phyloP scores from a whole-genome alignment of 2,888 invertebrate genomes.

The Odontocerum albicorne region DNA sequence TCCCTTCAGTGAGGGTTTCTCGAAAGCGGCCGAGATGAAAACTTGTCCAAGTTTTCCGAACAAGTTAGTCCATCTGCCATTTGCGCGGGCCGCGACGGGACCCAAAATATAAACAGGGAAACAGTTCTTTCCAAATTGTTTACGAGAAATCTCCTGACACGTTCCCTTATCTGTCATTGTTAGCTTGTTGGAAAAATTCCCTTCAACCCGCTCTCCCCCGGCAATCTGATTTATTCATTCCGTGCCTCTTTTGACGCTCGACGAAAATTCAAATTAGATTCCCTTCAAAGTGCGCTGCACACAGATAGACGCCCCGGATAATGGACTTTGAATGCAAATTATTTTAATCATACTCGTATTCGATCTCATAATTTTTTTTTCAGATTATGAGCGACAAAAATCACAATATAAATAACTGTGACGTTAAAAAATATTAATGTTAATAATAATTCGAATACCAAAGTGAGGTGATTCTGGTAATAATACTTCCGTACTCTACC shows the following conservation, averaged over 20 bases:
- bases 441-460: too few species aligned
- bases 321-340: too few species aligned
- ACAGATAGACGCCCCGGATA: too few species aligned
- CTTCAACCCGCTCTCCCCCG: background rate
- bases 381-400: too few species aligned
- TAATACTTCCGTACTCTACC: too few species aligned
- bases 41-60: conserved; percentile 36
- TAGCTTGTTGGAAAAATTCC: conserved; percentile 9
- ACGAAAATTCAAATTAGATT: too few species aligned
- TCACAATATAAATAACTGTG: too few species aligned
- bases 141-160: conserved; percentile 25
- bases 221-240: background rate
- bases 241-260: background rate
- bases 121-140: conserved; percentile 28
- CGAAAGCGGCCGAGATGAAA: conserved; percentile 33
- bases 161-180: conserved; percentile 27
- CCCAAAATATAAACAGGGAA: conserved; percentile 1
- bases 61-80: conserved; percentile 37
- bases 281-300: too few species aligned
- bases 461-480: too few species aligned
- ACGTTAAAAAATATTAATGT: too few species aligned
- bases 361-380: too few species aligned
- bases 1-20: conserved; percentile 21
- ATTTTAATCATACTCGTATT: too few species aligned
- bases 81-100: conserved; percentile 24